A percentile compares a stretch with the other conserved stretches of the same genome.
These are phyloP conservation scores for Scylla paramamosain DNA, from an alignment of 1,140 invertebrate species.

Conservation along the genomic window DNA sequence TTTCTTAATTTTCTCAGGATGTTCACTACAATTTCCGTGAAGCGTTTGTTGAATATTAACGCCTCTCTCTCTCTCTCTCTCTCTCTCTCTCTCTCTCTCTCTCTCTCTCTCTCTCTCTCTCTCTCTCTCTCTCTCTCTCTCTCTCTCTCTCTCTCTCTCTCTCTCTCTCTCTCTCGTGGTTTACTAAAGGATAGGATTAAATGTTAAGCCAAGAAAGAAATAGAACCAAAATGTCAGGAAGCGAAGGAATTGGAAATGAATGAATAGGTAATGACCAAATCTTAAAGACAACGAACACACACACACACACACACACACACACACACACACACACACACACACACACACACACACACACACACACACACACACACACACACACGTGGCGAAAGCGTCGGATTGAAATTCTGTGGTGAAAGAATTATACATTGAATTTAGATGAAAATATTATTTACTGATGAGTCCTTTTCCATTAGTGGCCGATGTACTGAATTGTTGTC, in stretches of 20 bases:
- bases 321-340: slow-evolving; percentile 48
- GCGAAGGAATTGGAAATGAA: too few species aligned
- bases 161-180: neutral
- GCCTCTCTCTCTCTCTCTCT: slow-evolving; percentile 8
- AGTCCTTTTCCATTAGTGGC: too few species aligned
- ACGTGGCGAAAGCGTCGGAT: neutral
- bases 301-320: slow-evolving; percentile 47
- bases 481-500: too few species aligned
- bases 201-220: too few species aligned
- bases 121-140: slow-evolving; percentile 20
- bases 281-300: neutral
- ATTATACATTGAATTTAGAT: too few species aligned
- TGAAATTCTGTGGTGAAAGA: too few species aligned
- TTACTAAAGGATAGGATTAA: too few species aligned
- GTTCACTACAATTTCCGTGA: neutral
- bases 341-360: slow-evolving; percentile 52
- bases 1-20: slow-evolving; percentile 24
- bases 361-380: slow-evolving; percentile 42
- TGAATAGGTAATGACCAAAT: too few species aligned
- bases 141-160: slow-evolving; percentile 7
- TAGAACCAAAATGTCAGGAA: too few species aligned
- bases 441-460: too few species aligned
- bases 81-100: slow-evolving; percentile 20
- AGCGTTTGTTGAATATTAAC: neutral
- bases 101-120: slow-evolving; percentile 19